A percentile compares a stretch with the other conserved stretches of the same genome.
Evolutionary conservation across 2,888 invertebrate species (phyloP).

Genomic region (Meiosimyza platycephala): DNA sequence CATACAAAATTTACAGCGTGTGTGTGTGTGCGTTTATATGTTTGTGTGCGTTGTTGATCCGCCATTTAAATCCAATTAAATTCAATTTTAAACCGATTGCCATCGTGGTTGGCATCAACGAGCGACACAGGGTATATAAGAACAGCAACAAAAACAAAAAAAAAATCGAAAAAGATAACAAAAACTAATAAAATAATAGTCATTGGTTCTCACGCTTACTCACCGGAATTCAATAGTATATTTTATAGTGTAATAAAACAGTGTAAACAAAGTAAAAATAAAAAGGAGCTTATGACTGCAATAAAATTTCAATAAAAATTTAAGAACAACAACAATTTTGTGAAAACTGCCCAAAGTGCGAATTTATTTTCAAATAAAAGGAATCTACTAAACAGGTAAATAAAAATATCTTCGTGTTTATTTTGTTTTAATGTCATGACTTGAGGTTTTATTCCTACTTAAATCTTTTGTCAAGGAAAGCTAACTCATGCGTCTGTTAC

Average conservation of each 20-base stretch:
- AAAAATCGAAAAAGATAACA: conserved; percentile 12
- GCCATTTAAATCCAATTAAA: conserved; percentile 47
- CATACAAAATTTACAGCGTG: background rate
- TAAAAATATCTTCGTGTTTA: background rate
- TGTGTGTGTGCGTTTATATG: background rate
- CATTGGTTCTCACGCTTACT: conserved; percentile 1
- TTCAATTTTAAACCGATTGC: conserved; percentile 7
- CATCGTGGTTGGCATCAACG: background rate
- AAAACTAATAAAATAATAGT: conserved; percentile 3
- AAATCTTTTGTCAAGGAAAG: no score
- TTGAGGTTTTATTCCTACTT: no score
- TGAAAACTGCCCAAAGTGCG: conserved; percentile 8
- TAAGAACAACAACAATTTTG: background rate
- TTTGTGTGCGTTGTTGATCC: conserved; percentile 37
- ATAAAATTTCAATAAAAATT: background rate
- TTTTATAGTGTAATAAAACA: conserved; percentile 19
- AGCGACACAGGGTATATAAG: conserved; percentile 3
- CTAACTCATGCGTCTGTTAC: no score
- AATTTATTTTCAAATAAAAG: conserved; percentile 4
- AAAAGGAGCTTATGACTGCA: background rate
- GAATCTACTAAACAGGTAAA: conserved; percentile 1
- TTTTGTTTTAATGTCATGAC: background rate
- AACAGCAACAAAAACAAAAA: conserved; percentile 1
- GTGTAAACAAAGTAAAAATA: background rate
- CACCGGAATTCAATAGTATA: conserved; percentile 5